A percentile compares a stretch with the other conserved stretches of the same genome.
Evolutionary conservation across 2,113 vertebrate species (phyloP).

Genomic region (Peromyscus maniculatus): DNA sequence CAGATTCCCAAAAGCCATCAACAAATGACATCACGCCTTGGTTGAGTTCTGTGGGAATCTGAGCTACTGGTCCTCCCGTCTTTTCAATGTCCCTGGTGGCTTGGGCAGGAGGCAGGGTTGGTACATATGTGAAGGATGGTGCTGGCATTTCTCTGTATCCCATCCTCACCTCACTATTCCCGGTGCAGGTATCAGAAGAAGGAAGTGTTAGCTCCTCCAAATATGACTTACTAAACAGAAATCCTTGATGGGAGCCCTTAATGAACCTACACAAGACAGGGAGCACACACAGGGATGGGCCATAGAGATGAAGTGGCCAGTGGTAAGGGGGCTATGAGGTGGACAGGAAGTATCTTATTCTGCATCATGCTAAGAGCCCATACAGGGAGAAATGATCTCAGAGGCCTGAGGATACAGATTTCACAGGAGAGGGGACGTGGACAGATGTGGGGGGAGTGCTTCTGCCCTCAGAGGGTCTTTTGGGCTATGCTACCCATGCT

Average conservation of each 20-base stretch:
- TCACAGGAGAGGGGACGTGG: neutral
- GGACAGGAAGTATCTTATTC: neutral
- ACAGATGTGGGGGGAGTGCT: neutral
- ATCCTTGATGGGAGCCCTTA: neutral
- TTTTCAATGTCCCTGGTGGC: neutral
- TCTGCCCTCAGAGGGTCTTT: too few species aligned
- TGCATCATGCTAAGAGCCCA: neutral
- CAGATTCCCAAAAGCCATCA: neutral
- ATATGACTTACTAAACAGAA: neutral
- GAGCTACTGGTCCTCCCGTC: neutral
- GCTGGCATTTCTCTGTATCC: neutral
- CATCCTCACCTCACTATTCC: neutral
- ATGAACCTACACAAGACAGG: neutral
- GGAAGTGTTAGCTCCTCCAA: neutral
- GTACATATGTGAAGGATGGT: too few species aligned
- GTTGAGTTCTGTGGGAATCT: neutral
- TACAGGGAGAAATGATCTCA: neutral
- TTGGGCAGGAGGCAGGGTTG: neutral
- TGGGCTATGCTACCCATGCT: neutral
- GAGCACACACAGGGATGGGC: neutral
- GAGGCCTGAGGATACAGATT: neutral
- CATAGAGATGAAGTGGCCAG: neutral
- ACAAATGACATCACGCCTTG: neutral
- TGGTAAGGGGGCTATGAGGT: rapidly evolving
- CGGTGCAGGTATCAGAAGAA: neutral